A percentile compares a stretch with the other conserved stretches of the same genome.
These are phyloP conservation scores for Branchinecta lynchi DNA, from an alignment of 1,140 invertebrate species.

Conservation along the genomic window DNA sequence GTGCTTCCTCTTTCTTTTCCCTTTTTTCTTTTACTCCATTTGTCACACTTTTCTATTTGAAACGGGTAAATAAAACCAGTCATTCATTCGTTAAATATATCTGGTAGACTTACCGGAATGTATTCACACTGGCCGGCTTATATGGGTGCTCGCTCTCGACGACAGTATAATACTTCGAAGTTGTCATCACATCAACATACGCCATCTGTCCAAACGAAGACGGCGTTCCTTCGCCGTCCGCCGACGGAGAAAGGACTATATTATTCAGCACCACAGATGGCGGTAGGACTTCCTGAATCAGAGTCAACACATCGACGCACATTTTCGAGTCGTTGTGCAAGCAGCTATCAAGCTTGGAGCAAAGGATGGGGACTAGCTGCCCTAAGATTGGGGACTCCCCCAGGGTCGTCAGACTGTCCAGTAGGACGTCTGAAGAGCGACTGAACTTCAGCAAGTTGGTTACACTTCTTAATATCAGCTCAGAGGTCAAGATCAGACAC, in stretches of 20 bases:
- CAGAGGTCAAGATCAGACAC: neutral
- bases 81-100: conserved; percentile 11
- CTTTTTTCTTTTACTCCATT: too few species aligned
- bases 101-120: conserved; percentile 47
- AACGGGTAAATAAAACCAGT: too few species aligned
- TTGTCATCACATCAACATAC: conserved; percentile 13
- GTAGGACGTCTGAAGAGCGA: neutral
- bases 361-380: neutral
- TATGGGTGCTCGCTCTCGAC: conserved; percentile 96
- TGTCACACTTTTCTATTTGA: too few species aligned
- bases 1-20: too few species aligned
- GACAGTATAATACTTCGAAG: conserved; percentile 56
- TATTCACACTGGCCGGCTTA: conserved; percentile 68
- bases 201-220: neutral
- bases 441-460: neutral
- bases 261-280: conserved; percentile 70
- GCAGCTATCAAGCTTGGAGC: neutral
- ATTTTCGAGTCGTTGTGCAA: conserved; percentile 39
- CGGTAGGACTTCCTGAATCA: conserved; percentile 79
- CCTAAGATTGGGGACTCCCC: neutral
- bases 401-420: neutral
- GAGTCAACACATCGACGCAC: conserved; percentile 70
- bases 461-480: neutral
- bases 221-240: conserved; percentile 16
- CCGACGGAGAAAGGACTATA: conserved; percentile 23